Evolutionary conservation across 2,888 invertebrate species (phyloP).

Genomic region (Acrobasis consociella): DNA sequence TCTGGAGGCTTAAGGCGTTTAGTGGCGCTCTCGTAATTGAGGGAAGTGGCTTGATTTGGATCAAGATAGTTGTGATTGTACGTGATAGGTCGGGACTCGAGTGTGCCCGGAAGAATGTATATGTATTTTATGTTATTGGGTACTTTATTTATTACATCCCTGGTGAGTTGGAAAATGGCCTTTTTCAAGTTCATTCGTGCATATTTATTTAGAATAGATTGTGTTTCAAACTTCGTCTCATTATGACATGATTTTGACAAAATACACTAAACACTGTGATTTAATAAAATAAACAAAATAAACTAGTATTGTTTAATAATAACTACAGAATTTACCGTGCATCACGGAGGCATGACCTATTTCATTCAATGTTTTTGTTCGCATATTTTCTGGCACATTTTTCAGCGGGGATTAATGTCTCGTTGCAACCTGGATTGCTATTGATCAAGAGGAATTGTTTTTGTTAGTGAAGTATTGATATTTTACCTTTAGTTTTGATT

Average conservation of each 20-base stretch:
- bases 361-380: neutral
- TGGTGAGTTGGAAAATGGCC: too few species aligned
- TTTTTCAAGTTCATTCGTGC: too few species aligned
- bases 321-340: conserved; percentile 10
- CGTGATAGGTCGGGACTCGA: neutral
- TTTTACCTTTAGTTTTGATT: too few species aligned
- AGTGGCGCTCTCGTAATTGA: conserved; percentile 29
- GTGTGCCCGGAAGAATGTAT: too few species aligned
- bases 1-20: conserved; percentile 35
- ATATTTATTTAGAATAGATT: too few species aligned
- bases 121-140: too few species aligned
- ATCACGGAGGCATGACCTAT: neutral
- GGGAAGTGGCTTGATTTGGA: conserved; percentile 10
- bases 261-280: too few species aligned
- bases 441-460: neutral
- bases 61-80: neutral
- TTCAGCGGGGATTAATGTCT: conserved; percentile 5
- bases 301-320: neutral
- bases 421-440: neutral
- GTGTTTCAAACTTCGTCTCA: too few species aligned
- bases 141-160: too few species aligned
- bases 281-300: too few species aligned
- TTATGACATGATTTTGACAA: too few species aligned
- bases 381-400: neutral
- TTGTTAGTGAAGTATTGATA: too few species aligned